These are phyloP conservation scores for Xanthorhoe designata DNA, from an alignment of 2,888 invertebrate genomes.

Conservation along the genomic window DNA sequence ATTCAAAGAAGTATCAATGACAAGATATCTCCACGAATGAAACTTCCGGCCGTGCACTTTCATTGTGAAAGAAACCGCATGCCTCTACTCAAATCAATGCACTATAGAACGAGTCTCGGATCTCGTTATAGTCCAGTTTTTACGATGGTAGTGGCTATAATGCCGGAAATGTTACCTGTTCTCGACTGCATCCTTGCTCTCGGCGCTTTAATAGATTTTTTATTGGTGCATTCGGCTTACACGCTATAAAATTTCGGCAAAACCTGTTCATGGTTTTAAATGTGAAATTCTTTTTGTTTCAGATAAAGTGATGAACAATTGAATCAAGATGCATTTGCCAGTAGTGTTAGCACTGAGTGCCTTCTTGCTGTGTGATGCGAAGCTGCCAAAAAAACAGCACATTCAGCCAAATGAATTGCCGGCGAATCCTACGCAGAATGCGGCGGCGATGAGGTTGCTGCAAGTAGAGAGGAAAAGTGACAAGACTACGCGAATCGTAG, in stretches of 20 bases:
- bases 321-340: conserved; percentile 71
- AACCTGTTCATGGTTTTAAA: conserved; percentile 12
- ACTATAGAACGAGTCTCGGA: conserved; percentile 51
- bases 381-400: conserved; percentile 68
- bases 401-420: conserved; percentile 68
- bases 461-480: conserved; percentile 69
- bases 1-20: conserved; percentile 36
- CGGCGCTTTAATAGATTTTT: conserved; percentile 55
- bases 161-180: conserved; percentile 75
- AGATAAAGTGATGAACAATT: conserved; percentile 70
- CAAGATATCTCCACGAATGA: conserved; percentile 37
- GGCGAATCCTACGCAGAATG: conserved; percentile 63
- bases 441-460: conserved; percentile 61
- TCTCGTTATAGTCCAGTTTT: conserved; percentile 59
- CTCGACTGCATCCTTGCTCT: conserved; percentile 63
- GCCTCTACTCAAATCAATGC: conserved; percentile 41
- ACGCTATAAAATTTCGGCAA: conserved; percentile 17
- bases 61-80: conserved; percentile 41
- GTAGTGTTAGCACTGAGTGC: conserved; percentile 68
- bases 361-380: conserved; percentile 76
- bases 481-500: conserved; percentile 73
- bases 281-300: conserved; percentile 60
- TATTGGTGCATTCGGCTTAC: conserved; percentile 42
- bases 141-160: conserved; percentile 55
- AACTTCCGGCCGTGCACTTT: conserved; percentile 43